phyloP scores from a whole-genome alignment of 64 coral and sea anemone species.

The Porites lutea region DNA sequence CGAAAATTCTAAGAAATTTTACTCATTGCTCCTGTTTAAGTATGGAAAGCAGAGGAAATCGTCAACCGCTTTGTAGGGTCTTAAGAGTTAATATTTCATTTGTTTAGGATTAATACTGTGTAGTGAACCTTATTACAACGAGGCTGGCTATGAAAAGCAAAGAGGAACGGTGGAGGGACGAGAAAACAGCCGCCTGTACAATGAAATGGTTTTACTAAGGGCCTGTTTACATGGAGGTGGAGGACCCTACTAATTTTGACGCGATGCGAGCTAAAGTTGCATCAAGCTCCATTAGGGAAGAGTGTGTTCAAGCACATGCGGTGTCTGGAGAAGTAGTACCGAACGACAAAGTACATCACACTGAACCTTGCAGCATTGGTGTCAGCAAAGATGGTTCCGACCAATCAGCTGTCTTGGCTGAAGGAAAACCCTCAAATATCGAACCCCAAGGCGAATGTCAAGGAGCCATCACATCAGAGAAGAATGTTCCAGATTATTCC shows the following conservation, averaged over 20 bases:
- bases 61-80: too few relatives aligned
- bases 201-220: conserved; percentile 90
- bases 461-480: conserved; percentile 22
- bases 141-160: conserved; percentile 95
- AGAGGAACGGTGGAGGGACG: conserved; percentile 73
- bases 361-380: too few relatives aligned
- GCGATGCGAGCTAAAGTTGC: neutral
- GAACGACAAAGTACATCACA: neutral
- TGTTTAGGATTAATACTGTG: conserved; percentile 85
- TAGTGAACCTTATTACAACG: conserved; percentile 92
- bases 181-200: conserved; percentile 92
- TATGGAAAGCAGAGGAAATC: too few relatives aligned
- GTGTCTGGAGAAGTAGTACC: neutral
- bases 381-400: neutral
- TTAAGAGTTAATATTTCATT: neutral
- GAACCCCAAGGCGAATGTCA: neutral
- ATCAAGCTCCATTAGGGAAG: neutral
- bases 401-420: neutral
- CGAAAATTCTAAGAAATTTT: too few relatives aligned
- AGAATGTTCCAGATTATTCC: conserved; percentile 73
- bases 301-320: neutral
- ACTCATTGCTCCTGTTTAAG: too few relatives aligned
- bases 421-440: neutral
- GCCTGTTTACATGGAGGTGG: neutral
- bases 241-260: neutral